Base-by-base conservation (phyloP, 1,140 invertebrate genomes). In the Caenorhabditis inopinata region DNA sequence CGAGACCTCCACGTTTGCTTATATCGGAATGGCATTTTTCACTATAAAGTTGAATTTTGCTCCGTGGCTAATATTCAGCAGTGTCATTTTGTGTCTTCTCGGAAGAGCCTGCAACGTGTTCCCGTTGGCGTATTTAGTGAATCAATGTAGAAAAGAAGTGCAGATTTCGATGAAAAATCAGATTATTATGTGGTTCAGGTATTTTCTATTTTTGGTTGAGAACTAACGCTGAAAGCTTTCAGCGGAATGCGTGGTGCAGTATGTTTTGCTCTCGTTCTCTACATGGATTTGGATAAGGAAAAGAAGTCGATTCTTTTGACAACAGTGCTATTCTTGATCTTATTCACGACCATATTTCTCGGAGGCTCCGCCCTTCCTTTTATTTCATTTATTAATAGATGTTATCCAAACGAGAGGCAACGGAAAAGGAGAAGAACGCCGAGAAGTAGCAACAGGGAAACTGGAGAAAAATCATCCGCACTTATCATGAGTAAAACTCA, bases 121-220 rank as follows among this genome's bases (percentile, higher is more conserved):
- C 88, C 97, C 97, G 18, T 89, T 99, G 14, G 94, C 95, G 2
- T 92, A 94, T 84, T 90, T 98, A 9, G 93, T 96, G 7, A 99
- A 99, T 89, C 93, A 93, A 89, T 99, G 98, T 89, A 92, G 96
- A 32, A 81, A 78, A 38, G 74, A 79, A 46, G 95, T 97, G 88
- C 96, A 98, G 90, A 98, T 99, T 58, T 97, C 95, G 0, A 93
- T 93, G 86, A 96, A 96, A 90, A 98, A 97, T 94, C 96, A 97
- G 92, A 97, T 98, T 86, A 97, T 99, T 53, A 98, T 98, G 96
- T 98, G 96, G 96, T 98, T 98, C 87, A 97, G 95, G 89, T 94
- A 42, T 42, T 42, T 42, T 14, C 38, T 7, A 42, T 42, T 42
- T 42, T 42, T 42, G n/a, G n/a, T n/a, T n/a, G n/a, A n/a, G n/a